Conservation (phyloP, 2,797 vertebrate genomes). For the Microchirus variegatus region DNA sequence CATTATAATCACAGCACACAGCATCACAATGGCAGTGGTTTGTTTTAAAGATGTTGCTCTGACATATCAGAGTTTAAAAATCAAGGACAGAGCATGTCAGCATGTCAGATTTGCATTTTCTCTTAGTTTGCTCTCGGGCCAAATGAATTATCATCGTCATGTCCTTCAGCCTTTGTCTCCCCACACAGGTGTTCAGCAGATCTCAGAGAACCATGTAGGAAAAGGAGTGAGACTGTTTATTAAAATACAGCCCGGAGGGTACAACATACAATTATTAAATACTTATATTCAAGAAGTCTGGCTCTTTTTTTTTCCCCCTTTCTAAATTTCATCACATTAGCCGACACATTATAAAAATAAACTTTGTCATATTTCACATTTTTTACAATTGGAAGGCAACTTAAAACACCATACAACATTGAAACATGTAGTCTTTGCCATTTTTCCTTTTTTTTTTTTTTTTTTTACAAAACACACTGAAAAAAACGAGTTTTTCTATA, state of each 20-base stretch:
- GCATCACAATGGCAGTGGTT: background rate
- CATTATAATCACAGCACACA: background rate
- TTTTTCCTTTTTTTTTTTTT: background rate
- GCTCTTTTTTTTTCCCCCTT: conserved; percentile 30
- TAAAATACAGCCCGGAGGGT: conserved; percentile 47
- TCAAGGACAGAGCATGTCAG: background rate
- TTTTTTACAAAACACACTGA: conserved; percentile 44
- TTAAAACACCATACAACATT: conserved; percentile 58
- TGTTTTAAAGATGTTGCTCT: background rate
- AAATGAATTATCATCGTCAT: conserved; percentile 1
- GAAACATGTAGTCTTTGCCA: conserved; percentile 20
- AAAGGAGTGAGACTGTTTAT: conserved; percentile 55
- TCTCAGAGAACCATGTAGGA: conserved; percentile 34
- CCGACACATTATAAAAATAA: conserved; percentile 76
- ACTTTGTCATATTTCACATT: conserved; percentile 66
- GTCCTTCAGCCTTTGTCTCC: conserved; percentile 11
- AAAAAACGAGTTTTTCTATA: conserved; percentile 59
- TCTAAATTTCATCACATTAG: conserved; percentile 43
- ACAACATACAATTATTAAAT: conserved; percentile 61
- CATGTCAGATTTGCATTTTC: background rate
- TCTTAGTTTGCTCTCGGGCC: background rate
- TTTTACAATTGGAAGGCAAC: conserved; percentile 76
- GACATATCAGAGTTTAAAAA: background rate
- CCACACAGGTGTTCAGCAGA: conserved; percentile 36
- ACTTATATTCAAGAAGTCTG: conserved; percentile 61